phyloP scores from a whole-genome alignment of 2,888 invertebrate genomes.

The Nipponacmea schrenckii region DNA sequence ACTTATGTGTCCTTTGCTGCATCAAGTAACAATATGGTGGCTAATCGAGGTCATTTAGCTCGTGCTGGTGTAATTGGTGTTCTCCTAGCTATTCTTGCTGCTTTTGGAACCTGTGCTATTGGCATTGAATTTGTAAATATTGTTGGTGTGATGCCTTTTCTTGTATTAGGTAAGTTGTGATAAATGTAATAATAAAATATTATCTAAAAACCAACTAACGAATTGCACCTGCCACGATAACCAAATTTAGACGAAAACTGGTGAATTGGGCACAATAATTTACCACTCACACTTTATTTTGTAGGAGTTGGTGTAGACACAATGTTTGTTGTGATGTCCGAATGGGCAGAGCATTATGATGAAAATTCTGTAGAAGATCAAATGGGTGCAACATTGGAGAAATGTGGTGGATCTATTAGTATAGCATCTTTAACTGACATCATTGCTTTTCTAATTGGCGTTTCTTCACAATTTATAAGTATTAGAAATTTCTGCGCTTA shows the following conservation, averaged over 20 bases:
- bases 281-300: background rate
- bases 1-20: constrained; percentile 27
- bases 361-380: constrained; percentile 25
- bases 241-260: too few relatives aligned
- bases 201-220: background rate
- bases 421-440: constrained; percentile 44
- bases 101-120: constrained; percentile 43
- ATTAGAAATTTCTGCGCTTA: constrained; percentile 44
- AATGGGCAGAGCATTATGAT: constrained; percentile 30
- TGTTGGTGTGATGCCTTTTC: constrained; percentile 49
- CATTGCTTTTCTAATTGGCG: constrained; percentile 41
- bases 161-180: constrained; percentile 41
- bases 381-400: constrained; percentile 35
- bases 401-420: constrained; percentile 40
- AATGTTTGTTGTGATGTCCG: constrained; percentile 45
- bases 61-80: constrained; percentile 41
- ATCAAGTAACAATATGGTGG: constrained; percentile 23
- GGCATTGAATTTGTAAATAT: constrained; percentile 46
- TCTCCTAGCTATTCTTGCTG: constrained; percentile 42
- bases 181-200: background rate
- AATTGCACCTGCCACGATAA: too few relatives aligned
- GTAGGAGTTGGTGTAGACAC: constrained; percentile 44
- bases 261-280: too few relatives aligned
- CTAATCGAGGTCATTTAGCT: constrained; percentile 30
- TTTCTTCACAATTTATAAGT: constrained; percentile 37